Evolutionary conservation across 2,888 invertebrate genomes (phyloP).

Genomic region (Pyrrhia umbra): DNA sequence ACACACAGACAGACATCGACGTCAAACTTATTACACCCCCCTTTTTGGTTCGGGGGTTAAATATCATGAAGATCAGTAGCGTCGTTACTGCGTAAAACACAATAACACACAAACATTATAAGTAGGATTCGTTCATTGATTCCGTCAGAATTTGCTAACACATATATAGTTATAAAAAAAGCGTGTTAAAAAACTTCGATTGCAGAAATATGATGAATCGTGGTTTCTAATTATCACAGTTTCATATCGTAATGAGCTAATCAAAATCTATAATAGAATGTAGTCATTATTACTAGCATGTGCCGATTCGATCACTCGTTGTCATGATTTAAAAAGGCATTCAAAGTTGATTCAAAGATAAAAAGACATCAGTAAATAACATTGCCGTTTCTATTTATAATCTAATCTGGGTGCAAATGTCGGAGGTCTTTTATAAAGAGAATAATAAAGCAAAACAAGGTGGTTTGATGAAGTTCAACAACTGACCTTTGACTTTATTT

Average conservation of each 20-base stretch:
- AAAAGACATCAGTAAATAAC: not conserved
- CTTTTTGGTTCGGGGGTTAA: no score
- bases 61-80: no score
- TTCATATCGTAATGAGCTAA: not conserved
- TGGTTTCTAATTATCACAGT: constrained; percentile 2
- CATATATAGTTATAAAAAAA: no score
- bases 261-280: not conserved
- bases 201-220: not conserved
- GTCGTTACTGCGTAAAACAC: no score
- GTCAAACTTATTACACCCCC: no score
- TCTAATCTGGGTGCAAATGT: constrained; percentile 18
- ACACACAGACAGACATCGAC: no score
- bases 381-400: not conserved
- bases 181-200: not conserved
- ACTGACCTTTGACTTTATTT: constrained; percentile 42
- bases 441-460: not conserved
- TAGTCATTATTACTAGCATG: constrained; percentile 5
- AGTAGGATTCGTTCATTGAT: no score
- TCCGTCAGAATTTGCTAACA: no score
- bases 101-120: no score
- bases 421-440: constrained; percentile 5
- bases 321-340: constrained; percentile 16
- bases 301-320: constrained; percentile 10
- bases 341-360: not conserved
- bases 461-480: constrained; percentile 31